A percentile compares a stretch with the other conserved stretches of the same genome.
These are phyloP conservation scores for Chelonus insularis DNA, from an alignment of 1,140 invertebrate genomes.

Conservation along the genomic window DNA sequence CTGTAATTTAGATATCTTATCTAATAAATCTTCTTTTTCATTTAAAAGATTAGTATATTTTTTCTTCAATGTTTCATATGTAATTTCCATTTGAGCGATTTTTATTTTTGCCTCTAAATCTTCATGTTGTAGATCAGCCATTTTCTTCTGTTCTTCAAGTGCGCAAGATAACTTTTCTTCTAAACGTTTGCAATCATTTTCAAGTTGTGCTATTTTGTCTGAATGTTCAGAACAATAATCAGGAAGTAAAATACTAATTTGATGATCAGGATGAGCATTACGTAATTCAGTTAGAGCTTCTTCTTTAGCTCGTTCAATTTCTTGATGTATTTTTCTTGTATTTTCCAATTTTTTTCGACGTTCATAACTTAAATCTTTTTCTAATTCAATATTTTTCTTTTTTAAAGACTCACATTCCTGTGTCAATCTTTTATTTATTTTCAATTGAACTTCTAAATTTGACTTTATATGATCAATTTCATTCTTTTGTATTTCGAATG, in stretches of 20 bases:
- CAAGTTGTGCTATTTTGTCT: conserved; percentile 51
- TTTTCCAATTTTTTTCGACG: conserved; percentile 45
- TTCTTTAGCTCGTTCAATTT: conserved; percentile 54
- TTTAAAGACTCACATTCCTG: conserved; percentile 45
- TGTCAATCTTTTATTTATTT: conserved; percentile 40
- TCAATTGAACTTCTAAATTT: conserved; percentile 43
- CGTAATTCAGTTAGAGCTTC: conserved; percentile 50
- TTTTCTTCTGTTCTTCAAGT: conserved; percentile 44
- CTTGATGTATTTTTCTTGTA: conserved; percentile 45
- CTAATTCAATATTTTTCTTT: conserved; percentile 47
- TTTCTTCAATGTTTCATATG: conserved; percentile 45
- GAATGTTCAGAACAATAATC: conserved; percentile 53
- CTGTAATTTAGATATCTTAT: conserved; percentile 38
- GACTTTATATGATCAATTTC: conserved; percentile 40
- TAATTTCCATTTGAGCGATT: conserved; percentile 51
- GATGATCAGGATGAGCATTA: conserved; percentile 47
- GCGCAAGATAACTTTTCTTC: conserved; percentile 48
- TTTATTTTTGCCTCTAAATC: conserved; percentile 47
- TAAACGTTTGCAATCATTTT: conserved; percentile 48
- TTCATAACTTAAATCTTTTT: conserved; percentile 48
- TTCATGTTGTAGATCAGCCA: conserved; percentile 44
- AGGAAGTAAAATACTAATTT: conserved; percentile 47
- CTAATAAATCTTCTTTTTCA: conserved; percentile 38
- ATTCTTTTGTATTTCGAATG: conserved; percentile 37
- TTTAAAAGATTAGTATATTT: conserved; percentile 43